These are phyloP conservation scores for Myotis daubentonii DNA, from an alignment of 2,797 vertebrate species.

Conservation along the genomic window DNA sequence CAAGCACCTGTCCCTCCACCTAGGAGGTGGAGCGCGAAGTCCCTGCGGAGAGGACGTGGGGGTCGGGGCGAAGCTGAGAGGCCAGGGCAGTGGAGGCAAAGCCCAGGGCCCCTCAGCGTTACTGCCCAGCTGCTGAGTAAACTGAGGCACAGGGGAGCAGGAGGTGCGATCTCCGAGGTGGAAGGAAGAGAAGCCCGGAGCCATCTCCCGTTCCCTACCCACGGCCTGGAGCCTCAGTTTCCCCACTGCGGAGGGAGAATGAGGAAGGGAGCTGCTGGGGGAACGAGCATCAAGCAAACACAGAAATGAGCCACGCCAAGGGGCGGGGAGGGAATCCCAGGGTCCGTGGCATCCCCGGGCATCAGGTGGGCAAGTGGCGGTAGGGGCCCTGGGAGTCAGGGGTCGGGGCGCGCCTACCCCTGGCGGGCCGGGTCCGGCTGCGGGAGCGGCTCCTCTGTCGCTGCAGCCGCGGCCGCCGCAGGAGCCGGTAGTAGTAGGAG, in stretches of 20 bases:
- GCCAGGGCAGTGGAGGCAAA: background rate
- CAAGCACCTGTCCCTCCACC: background rate
- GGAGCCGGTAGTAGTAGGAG: conserved; percentile 97
- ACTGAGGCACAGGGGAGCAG: background rate
- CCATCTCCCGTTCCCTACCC: background rate
- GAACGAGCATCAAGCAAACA: background rate
- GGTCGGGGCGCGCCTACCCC: conserved; percentile 89
- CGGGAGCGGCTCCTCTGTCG: conserved; percentile 97
- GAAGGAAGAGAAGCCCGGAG: background rate
- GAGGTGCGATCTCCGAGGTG: background rate
- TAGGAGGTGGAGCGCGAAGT: background rate
- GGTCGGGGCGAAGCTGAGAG: background rate
- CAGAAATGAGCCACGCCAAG: background rate
- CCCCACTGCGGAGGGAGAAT: background rate
- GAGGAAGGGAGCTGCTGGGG: background rate
- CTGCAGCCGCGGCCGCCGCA: conserved; percentile 96
- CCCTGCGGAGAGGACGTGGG: background rate
- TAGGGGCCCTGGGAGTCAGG: background rate
- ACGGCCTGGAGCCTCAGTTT: background rate
- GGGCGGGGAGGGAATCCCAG: background rate
- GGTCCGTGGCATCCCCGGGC: background rate
- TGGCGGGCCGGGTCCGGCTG: conserved; percentile 93
- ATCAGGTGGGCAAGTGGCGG: background rate
- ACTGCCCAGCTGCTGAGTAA: background rate
- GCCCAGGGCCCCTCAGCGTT: background rate